Evolutionary conservation across 2,888 invertebrate species (phyloP).

Genomic region (Macrophya alboannulata): DNA sequence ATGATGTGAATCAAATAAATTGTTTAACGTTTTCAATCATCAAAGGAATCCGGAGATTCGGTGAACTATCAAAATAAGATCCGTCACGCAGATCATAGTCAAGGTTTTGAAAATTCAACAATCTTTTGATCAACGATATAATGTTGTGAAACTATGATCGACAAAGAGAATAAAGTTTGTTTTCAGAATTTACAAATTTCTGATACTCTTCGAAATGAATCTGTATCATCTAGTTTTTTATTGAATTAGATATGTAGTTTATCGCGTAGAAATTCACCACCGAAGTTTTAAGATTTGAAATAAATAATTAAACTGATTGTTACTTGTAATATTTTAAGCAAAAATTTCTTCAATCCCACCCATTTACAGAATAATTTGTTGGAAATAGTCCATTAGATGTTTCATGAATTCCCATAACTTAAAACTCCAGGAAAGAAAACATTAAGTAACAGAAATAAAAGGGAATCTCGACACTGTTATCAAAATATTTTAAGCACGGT

Average conservation of each 20-base stretch:
- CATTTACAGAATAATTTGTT: neutral
- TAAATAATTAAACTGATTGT: conserved; percentile 5
- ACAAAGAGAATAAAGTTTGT: neutral
- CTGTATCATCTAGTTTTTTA: conserved; percentile 11
- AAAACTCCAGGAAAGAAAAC: neutral
- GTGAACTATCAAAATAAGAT: conserved; percentile 5
- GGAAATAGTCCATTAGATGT: neutral
- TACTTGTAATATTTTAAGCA: neutral
- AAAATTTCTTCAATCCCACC: neutral
- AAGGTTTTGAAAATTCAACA: neutral
- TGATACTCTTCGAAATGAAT: neutral
- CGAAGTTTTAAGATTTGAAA: neutral
- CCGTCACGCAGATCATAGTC: neutral
- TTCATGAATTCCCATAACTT: neutral
- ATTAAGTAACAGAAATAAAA: neutral
- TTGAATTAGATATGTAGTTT: neutral
- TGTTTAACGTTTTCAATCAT: neutral
- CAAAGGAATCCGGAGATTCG: neutral
- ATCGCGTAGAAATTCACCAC: neutral
- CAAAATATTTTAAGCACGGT: neutral
- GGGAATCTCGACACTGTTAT: neutral
- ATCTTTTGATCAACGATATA: conserved; percentile 9
- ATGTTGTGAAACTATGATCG: neutral
- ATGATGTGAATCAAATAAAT: neutral
- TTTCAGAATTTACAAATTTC: neutral